These are phyloP conservation scores for Pristis pectinata DNA, from an alignment of 2,797 vertebrate genomes.

Conservation along the genomic window DNA sequence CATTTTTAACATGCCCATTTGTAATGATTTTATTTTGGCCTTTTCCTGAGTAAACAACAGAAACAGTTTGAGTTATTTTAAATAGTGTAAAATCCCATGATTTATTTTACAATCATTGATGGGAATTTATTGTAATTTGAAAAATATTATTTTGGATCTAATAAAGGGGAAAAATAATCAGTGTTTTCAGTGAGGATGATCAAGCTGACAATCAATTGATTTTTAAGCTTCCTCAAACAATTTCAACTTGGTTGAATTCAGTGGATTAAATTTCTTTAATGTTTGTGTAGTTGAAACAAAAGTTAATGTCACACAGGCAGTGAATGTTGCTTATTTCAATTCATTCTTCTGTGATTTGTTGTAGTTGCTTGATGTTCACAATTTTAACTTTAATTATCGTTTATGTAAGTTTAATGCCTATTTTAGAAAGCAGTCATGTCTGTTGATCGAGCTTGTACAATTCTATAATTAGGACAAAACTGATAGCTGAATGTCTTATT, in stretches of 20 bases:
- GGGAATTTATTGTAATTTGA: neutral
- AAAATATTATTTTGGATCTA: neutral
- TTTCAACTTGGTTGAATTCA: neutral
- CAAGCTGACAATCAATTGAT: neutral
- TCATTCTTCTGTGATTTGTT: neutral
- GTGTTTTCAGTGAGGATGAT: neutral
- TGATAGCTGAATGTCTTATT: neutral
- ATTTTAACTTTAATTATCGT: neutral
- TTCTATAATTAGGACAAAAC: neutral
- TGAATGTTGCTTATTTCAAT: neutral
- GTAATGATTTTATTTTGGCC: slow-evolving; percentile 61
- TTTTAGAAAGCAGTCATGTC: neutral
- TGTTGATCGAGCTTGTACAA: neutral
- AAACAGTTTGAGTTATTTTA: slow-evolving; percentile 49
- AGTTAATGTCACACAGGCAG: neutral
- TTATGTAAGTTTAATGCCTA: neutral
- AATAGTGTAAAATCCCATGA: neutral
- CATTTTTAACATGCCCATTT: slow-evolving; percentile 62
- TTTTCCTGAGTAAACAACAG: slow-evolving; percentile 62
- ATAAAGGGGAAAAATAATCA: neutral
- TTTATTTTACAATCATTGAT: neutral
- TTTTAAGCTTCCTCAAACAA: neutral
- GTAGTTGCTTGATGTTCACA: neutral
- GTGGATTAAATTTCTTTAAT: neutral
- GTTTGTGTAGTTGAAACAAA: neutral